These are phyloP conservation scores for Felis catus DNA, from an alignment of 2,113 vertebrate genomes.

Conservation along the genomic window F.catus_Fca126_mat1.0 CM031424.1:35966501-35967000, in stretches of 20 bases:
- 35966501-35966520: neutral
- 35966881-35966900: neutral
- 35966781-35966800: neutral
- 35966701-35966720: neutral
- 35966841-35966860: neutral
- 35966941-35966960: neutral
- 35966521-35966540: neutral
- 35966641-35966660: neutral
- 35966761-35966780: neutral
- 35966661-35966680: neutral
- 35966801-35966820: neutral
- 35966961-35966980: neutral
- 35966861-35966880: neutral
- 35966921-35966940: neutral
- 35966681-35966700: neutral
- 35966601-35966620: neutral
- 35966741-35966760: neutral
- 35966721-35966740: neutral
- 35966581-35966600: neutral
- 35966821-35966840: neutral
- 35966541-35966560: neutral
- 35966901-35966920: neutral
- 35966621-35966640: neutral
- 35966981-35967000: neutral
- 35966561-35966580: neutral